Conservation (phyloP, 1,140 invertebrate species). For the Anastrepha obliqua region DNA sequence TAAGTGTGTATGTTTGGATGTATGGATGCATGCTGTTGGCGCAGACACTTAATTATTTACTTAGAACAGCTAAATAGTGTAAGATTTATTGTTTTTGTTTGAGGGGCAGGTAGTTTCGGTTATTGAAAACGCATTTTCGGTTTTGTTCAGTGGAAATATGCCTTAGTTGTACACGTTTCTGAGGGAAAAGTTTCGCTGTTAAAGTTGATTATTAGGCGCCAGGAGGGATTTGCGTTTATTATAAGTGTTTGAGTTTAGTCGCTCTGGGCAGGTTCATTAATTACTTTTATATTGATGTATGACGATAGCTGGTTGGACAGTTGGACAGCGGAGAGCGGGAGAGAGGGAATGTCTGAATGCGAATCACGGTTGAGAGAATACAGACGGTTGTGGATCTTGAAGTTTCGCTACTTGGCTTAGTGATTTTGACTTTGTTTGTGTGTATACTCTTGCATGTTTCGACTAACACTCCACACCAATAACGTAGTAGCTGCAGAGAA, state of each 20-base stretch:
- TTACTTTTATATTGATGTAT: neutral
- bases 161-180: neutral
- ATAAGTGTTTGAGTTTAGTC: neutral
- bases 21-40: too few species aligned
- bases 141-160: neutral
- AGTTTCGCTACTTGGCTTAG: too few species aligned
- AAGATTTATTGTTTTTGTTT: neutral
- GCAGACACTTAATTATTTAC: neutral
- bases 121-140: neutral
- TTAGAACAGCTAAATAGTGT: neutral
- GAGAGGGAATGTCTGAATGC: too few species aligned
- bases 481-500: too few species aligned
- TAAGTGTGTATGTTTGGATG: too few species aligned
- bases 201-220: neutral
- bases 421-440: too few species aligned
- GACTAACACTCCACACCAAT: too few species aligned
- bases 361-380: too few species aligned
- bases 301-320: too few species aligned
- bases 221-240: neutral
- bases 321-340: too few species aligned
- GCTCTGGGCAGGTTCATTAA: neutral
- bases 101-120: neutral
- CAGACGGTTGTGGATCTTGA: too few species aligned
- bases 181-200: neutral
- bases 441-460: too few species aligned